Evolutionary conservation across 1,140 invertebrate genomes (phyloP).

Genomic region (Heliconius melpomene): DNA sequence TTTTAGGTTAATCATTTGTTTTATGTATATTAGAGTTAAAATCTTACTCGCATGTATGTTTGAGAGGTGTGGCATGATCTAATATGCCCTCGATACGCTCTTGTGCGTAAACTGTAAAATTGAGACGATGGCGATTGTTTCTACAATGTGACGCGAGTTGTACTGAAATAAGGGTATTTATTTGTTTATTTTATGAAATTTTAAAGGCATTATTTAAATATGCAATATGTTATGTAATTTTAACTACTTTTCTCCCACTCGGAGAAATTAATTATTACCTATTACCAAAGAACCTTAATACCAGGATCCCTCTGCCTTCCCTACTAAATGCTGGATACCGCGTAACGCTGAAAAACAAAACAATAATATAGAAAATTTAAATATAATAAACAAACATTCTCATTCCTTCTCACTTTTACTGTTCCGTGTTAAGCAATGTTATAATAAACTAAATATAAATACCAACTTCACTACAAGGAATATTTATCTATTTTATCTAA

Average conservation of each 20-base stretch:
- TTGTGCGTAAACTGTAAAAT: constrained; percentile 43
- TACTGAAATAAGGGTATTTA: neutral
- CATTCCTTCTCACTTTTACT: neutral
- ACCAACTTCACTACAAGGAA: neutral
- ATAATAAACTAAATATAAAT: constrained; percentile 15
- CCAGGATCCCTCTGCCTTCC: too few species aligned
- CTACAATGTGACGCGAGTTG: constrained; percentile 22
- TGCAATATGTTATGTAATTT: too few species aligned
- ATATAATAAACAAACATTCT: neutral
- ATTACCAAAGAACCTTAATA: too few species aligned
- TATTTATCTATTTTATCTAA: constrained; percentile 17
- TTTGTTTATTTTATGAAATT: too few species aligned
- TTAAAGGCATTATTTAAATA: too few species aligned
- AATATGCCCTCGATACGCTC: constrained; percentile 38
- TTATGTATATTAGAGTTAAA: neutral
- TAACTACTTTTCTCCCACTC: too few species aligned
- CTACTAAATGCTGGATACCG: too few species aligned
- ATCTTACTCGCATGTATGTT: neutral
- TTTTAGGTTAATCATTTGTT: neutral
- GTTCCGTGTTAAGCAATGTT: too few species aligned
- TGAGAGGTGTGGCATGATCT: constrained; percentile 38
- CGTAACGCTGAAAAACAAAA: too few species aligned
- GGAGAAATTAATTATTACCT: too few species aligned
- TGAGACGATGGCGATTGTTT: constrained; percentile 35
- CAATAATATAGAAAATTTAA: too few species aligned